Evolutionary conservation across 2,888 invertebrate genomes (phyloP).

Genomic region (Timema podura): DNA sequence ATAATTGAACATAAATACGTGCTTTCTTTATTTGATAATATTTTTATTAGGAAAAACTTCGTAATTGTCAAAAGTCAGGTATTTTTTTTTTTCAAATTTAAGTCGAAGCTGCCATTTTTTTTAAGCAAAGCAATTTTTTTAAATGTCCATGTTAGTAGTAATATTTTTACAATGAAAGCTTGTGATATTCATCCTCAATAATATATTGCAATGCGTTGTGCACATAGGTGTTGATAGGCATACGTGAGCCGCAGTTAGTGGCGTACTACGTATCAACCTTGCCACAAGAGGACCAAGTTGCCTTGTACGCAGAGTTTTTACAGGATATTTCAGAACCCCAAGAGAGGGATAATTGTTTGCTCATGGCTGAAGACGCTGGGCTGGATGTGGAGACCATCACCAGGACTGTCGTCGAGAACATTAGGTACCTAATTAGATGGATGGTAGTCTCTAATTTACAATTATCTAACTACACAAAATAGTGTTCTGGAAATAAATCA

Average conservation of each 20-base stretch:
- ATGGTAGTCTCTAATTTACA: background rate
- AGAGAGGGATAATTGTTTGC: slow-evolving; percentile 62
- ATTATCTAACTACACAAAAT: background rate
- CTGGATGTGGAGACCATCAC: slow-evolving; percentile 83
- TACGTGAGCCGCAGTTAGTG: slow-evolving; percentile 71
- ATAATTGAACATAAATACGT: no score
- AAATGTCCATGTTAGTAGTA: no score
- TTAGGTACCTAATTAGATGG: slow-evolving; percentile 42
- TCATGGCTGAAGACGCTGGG: slow-evolving; percentile 67
- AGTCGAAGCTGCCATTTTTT: no score
- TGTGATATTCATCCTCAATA: no score
- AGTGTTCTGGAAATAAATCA: background rate
- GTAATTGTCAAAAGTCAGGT: no score
- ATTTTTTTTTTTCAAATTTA: no score
- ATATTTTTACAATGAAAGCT: no score
- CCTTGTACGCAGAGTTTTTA: slow-evolving; percentile 65
- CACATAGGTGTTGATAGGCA: slow-evolving; percentile 66
- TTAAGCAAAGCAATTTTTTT: no score
- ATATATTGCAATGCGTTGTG: no score
- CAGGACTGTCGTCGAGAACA: slow-evolving; percentile 77
- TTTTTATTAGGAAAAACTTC: no score
- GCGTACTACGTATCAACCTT: slow-evolving; percentile 83
- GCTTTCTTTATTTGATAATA: no score
- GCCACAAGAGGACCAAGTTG: slow-evolving; percentile 58
- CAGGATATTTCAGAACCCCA: slow-evolving; percentile 51